A percentile compares a stretch with the other conserved stretches of the same genome.
phyloP scores from a whole-genome alignment of 1,140 invertebrate genomes.

The Mercenaria mercenaria region DNA sequence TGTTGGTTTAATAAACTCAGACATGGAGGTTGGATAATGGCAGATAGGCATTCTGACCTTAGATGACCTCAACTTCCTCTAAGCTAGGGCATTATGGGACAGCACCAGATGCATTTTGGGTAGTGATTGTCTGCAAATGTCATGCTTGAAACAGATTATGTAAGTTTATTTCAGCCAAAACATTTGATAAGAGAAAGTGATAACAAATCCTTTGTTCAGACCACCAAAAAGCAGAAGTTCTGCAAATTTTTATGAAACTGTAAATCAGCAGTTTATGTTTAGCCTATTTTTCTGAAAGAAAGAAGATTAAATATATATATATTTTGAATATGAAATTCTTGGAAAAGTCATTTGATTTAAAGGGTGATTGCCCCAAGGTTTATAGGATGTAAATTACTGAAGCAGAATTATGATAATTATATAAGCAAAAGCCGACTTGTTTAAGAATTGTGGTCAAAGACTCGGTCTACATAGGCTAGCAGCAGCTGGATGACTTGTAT shows the following conservation, averaged over 20 bases:
- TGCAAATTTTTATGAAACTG: too few species aligned
- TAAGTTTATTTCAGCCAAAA: constrained; percentile 29
- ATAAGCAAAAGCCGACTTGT: not conserved
- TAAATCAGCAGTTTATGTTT: too few species aligned
- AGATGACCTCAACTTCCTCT: constrained; percentile 44
- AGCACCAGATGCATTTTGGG: constrained; percentile 10
- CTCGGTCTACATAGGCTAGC: not conserved
- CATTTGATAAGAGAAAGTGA: constrained; percentile 19
- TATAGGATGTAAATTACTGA: too few species aligned
- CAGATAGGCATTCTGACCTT: constrained; percentile 30
- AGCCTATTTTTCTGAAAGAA: too few species aligned
- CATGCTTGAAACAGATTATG: constrained; percentile 31
- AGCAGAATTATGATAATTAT: not conserved
- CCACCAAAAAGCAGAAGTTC: not conserved
- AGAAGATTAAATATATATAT: too few species aligned
- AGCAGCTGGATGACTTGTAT: not conserved
- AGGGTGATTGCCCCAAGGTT: too few species aligned
- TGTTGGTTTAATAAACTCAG: constrained; percentile 20
- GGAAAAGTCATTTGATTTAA: too few species aligned
- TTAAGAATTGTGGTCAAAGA: not conserved
- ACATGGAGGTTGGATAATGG: constrained; percentile 5
- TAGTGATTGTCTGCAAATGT: constrained; percentile 32
- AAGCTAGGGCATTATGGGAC: constrained; percentile 32
- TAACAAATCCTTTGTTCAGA: constrained; percentile 27
- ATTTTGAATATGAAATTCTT: too few species aligned